Evolutionary conservation across 1,140 invertebrate species (phyloP), one percentile per base, ranked within the genome.

Genomic region (Drosophila sulfurigaster): DNA sequence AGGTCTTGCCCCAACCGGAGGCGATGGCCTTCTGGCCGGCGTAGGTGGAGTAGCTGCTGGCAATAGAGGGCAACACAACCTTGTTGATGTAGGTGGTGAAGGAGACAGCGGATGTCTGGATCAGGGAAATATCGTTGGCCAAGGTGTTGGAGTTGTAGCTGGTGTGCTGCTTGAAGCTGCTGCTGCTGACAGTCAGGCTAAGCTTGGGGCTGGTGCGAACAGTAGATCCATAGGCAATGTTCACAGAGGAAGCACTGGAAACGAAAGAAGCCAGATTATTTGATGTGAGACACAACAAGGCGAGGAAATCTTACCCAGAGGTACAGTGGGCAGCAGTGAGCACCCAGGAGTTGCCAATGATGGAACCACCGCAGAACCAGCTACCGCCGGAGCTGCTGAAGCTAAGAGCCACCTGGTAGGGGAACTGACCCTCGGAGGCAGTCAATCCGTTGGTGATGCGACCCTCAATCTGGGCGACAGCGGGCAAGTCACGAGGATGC

Each of bases 261-360:
- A n/a, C 5, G 20, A 7, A n/a, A 10, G 3, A 56, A 38, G 2
- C 1, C 1, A 28, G 1, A n/a, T 43, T n/a, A 38, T 10, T 30
- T 30, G 11, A 5, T 11, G 10, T 32, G 43, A 13, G 10, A 0
- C 7, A 43, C 2, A 11, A 8, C 35, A 38, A 38, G 6, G 20
- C 20, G 20, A 4, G 20, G 20, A 25, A 0, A 32, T 32, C 75
- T 70, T 60, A 85, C 81, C 81, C 70, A 49, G 13, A 49, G 45
- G 73, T 75, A 76, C 95, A 95, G 77, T 96, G 95, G 16, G 94
- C 95, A 16, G 95, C 94, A 7, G 94, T 94, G 28, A 95, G 69
- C 2, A 95, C 83, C 93, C 93, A 95, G 2, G 91, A 15, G 54
- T 91, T 77, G 72, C 81, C 91, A 32, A 95, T 93, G 52, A 96